Conservation (phyloP, 2,888 invertebrate species). For the Matsumyia berberina region DNA sequence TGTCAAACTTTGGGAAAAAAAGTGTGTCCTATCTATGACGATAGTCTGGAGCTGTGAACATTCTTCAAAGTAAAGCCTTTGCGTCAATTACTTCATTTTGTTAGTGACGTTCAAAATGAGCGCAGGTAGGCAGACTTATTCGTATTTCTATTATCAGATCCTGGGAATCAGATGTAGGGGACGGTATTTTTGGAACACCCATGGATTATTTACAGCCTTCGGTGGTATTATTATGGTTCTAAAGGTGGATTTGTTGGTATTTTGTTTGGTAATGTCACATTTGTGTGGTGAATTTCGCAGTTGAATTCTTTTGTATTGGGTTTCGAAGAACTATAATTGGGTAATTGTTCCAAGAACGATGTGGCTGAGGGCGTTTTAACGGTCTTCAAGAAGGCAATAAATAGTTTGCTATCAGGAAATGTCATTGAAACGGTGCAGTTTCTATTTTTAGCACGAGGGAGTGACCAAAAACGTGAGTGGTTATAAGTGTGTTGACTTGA, state of each 20-base stretch:
- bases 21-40: constrained; percentile 6
- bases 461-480: too few relatives aligned
- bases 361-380: constrained; percentile 49
- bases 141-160: not conserved
- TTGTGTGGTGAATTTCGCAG: constrained; percentile 1
- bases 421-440: constrained; percentile 5
- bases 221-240: not conserved
- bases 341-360: constrained; percentile 25
- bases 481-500: too few relatives aligned
- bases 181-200: constrained; percentile 24
- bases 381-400: constrained; percentile 2
- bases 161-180: not conserved
- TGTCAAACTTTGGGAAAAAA: constrained; percentile 35
- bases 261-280: not conserved
- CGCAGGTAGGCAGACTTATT: not conserved
- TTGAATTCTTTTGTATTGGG: constrained; percentile 22
- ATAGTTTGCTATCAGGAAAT: constrained; percentile 12
- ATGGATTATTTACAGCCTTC: constrained; percentile 5
- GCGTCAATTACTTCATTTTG: not conserved
- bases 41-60: not conserved
- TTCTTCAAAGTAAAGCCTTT: not conserved
- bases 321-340: constrained; percentile 40
- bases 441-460: not conserved
- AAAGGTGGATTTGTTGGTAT: constrained; percentile 7
- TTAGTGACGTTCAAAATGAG: constrained; percentile 12